Percentiles rank a stretch among this genome's conserved stretches.
These are phyloP conservation scores for Chloropsis cyanopogon DNA, from an alignment of 2,113 vertebrate species.

Conservation along the genomic window DNA sequence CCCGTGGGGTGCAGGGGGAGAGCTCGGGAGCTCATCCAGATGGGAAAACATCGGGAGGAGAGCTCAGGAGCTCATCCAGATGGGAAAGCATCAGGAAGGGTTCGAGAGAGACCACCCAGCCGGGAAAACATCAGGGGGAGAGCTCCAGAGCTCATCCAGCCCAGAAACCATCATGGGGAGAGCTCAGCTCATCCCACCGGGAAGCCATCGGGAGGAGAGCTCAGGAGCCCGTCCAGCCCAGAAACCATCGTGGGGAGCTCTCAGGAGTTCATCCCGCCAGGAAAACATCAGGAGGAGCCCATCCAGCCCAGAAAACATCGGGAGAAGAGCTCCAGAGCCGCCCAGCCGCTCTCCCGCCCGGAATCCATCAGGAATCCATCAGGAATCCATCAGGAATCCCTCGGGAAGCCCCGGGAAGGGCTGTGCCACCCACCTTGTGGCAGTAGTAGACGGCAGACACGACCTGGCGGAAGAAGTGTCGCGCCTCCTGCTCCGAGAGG, in stretches of 20 bases:
- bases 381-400: too few relatives aligned
- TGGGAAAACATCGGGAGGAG: background rate
- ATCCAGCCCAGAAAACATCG: too few relatives aligned
- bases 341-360: too few relatives aligned
- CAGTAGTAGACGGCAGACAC: conserved; percentile 93
- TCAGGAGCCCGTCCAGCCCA: rapidly evolving
- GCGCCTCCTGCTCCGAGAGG: conserved; percentile 83
- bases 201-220: too few relatives aligned
- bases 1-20: background rate
- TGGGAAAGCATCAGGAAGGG: background rate
- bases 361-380: too few relatives aligned
- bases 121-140: rapidly evolving
- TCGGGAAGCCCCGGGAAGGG: rapidly evolving
- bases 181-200: too few relatives aligned
- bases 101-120: background rate
- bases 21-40: rapidly evolving
- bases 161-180: too few relatives aligned
- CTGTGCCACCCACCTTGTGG: conserved; percentile 77
- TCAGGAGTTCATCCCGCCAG: too few relatives aligned
- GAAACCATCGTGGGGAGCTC: too few relatives aligned
- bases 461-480: conserved; percentile 93
- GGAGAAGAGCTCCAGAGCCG: too few relatives aligned
- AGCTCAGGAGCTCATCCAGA: rapidly evolving
- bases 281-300: too few relatives aligned
- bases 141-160: background rate